Evolutionary conservation across 2,888 invertebrate genomes (phyloP).

Genomic region (Hirtodrosophila duncani): DNA sequence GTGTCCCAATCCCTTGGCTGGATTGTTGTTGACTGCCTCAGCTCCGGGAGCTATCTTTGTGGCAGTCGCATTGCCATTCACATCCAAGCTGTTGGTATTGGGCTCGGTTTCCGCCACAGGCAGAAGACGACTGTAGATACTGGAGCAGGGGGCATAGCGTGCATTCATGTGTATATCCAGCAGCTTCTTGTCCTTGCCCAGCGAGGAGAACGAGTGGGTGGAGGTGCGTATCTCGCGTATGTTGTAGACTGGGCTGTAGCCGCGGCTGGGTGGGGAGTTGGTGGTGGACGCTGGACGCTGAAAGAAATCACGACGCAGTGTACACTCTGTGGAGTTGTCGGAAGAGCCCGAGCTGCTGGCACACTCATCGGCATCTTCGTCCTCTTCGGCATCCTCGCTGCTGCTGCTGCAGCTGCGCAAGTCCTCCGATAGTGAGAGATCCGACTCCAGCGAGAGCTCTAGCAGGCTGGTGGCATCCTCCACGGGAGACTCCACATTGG

Average conservation of each 20-base stretch:
- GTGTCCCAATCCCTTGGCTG: conserved; percentile 77
- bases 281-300: conserved; percentile 20
- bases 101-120: conserved; percentile 50
- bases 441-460: conserved; percentile 73
- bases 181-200: conserved; percentile 78
- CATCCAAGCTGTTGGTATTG: conserved; percentile 25
- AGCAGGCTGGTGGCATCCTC: conserved; percentile 67
- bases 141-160: conserved; percentile 58
- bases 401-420: conserved; percentile 61
- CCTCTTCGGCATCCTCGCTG: conserved; percentile 61
- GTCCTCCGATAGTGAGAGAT: conserved; percentile 67
- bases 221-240: conserved; percentile 78
- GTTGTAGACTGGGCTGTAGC: conserved; percentile 78
- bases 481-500: too few relatives aligned
- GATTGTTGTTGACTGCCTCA: conserved; percentile 77
- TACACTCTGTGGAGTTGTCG: conserved; percentile 68
- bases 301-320: conserved; percentile 54
- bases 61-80: conserved; percentile 48
- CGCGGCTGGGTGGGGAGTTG: conserved; percentile 39
- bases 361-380: conserved; percentile 64
- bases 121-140: conserved; percentile 46
- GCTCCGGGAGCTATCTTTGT: conserved; percentile 29
- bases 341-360: conserved; percentile 73
- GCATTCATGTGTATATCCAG: conserved; percentile 76
- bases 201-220: conserved; percentile 77